phyloP scores from a whole-genome alignment of 2,888 invertebrate species.

The Glyphotaelius pellucidus region DNA sequence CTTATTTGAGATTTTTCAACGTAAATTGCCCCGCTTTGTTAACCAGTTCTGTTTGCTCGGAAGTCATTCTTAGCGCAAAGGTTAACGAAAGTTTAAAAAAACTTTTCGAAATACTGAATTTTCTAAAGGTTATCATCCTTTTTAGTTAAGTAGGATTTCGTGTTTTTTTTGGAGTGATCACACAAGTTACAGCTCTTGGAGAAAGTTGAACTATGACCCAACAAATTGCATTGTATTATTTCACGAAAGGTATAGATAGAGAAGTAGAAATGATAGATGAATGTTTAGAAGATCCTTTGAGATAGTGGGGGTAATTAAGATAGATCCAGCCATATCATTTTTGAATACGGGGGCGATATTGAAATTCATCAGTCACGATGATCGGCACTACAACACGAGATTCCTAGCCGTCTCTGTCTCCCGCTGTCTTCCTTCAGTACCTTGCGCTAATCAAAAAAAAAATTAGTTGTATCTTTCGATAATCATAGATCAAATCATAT shows the following conservation, averaged over 20 bases:
- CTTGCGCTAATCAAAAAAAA: too few relatives aligned
- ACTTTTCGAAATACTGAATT: neutral
- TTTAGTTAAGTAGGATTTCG: neutral
- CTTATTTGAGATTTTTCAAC: constrained; percentile 28
- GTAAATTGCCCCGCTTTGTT: constrained; percentile 5
- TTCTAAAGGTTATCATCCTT: neutral
- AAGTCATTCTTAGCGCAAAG: neutral
- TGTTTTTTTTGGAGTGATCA: neutral
- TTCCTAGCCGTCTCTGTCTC: neutral
- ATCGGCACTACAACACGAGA: neutral
- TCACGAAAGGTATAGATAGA: neutral
- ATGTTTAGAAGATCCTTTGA: neutral
- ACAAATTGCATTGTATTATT: neutral
- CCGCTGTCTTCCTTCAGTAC: too few relatives aligned
- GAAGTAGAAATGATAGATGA: neutral
- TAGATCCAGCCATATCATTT: neutral
- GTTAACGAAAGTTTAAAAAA: neutral
- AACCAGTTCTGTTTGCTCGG: neutral
- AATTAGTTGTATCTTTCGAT: too few relatives aligned
- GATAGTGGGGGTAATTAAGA: neutral
- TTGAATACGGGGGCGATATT: neutral
- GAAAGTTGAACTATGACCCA: neutral
- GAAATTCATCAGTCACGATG: neutral
- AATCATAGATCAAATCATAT: too few relatives aligned
- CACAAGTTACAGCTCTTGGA: neutral